Conservation (phyloP, 2,113 vertebrate genomes). For the Ariopsis seemanni region DNA sequence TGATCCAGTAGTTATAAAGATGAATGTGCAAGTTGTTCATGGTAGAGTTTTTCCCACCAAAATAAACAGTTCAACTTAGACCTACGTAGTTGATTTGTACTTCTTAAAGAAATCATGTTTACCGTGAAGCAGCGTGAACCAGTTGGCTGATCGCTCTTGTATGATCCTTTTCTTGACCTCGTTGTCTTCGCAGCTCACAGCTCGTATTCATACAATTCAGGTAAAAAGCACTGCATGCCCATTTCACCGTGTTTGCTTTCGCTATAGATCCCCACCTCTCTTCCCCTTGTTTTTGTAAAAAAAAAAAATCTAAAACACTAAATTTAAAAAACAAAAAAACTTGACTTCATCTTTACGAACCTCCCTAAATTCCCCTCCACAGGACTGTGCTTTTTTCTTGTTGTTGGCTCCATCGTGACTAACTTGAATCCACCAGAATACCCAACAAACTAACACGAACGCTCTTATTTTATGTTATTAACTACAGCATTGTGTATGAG, state of each 20-base stretch:
- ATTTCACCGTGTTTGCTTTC: constrained; percentile 45
- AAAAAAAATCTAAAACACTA: background rate
- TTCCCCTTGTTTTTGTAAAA: constrained; percentile 13
- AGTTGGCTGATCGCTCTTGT: constrained; percentile 14
- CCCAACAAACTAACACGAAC: constrained; percentile 12
- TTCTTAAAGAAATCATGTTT: background rate
- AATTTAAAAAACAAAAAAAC: background rate
- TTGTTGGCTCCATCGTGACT: constrained; percentile 19
- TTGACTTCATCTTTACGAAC: constrained; percentile 39
- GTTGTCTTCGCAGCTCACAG: constrained; percentile 89
- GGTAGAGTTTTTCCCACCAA: background rate
- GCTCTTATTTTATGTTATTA: constrained; percentile 10
- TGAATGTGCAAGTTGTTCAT: background rate
- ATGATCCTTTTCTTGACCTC: constrained; percentile 71
- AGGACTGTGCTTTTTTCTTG: constrained; percentile 23
- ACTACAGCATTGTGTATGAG: background rate
- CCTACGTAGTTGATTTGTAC: background rate
- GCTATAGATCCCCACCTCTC: constrained; percentile 6
- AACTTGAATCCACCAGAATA: background rate
- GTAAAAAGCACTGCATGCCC: constrained; percentile 78
- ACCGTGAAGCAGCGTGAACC: background rate
- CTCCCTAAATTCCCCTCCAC: constrained; percentile 37
- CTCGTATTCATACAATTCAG: constrained; percentile 91
- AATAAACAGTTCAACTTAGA: background rate
- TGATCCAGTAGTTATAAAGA: background rate